A percentile compares a stretch with the other conserved stretches of the same genome.
phyloP scores from a whole-genome alignment of 2,113 vertebrate species.

The Gymnarchus niloticus region DNA sequence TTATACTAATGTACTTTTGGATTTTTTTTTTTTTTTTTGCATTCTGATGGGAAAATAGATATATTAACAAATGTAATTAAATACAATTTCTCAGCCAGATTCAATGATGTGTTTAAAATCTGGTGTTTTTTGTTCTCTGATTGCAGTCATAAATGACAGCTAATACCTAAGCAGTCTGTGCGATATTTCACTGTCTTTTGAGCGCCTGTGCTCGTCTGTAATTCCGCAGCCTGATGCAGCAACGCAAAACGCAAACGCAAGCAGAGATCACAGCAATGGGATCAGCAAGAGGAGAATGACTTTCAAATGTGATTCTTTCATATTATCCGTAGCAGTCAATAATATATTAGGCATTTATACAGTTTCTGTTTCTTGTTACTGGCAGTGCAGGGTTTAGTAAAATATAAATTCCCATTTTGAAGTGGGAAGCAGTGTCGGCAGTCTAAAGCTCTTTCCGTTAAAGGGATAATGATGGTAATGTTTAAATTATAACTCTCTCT shows the following conservation, averaged over 20 bases:
- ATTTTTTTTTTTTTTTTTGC: background rate
- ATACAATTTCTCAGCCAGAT: conserved; percentile 13
- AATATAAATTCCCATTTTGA: background rate
- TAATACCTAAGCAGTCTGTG: background rate
- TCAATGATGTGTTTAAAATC: conserved; percentile 19
- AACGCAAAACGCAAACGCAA: background rate
- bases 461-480: background rate
- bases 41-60: background rate
- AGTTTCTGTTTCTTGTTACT: background rate
- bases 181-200: conserved; percentile 2
- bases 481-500: background rate
- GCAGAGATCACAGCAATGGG: background rate
- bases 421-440: background rate
- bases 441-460: background rate
- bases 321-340: background rate
- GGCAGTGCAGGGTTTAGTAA: background rate
- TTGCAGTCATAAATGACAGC: conserved; percentile 16
- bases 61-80: background rate
- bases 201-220: background rate
- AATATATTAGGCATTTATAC: background rate
- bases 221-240: background rate
- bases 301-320: background rate
- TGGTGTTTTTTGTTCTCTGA: background rate
- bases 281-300: background rate
- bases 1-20: conserved; percentile 21